phyloP scores from a whole-genome alignment of 2,113 vertebrate species.

The Pterocles burchelli region DNA sequence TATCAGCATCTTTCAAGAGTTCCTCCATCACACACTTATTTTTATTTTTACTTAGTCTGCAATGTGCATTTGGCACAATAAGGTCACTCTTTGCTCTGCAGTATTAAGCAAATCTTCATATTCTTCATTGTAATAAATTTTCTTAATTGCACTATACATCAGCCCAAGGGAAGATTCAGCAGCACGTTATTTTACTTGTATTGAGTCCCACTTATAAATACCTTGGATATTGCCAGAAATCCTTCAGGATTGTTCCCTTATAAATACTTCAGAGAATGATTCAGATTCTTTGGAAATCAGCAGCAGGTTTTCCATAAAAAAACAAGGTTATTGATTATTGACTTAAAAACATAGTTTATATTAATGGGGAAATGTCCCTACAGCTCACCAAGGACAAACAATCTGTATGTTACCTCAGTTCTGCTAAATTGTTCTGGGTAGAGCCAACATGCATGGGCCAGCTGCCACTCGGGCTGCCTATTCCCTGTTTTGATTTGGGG shows the following conservation, averaged over 20 bases:
- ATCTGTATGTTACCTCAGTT: background rate
- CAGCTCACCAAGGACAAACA: background rate
- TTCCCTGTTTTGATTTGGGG: background rate
- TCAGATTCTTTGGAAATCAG: background rate
- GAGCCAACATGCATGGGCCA: fast-evolving
- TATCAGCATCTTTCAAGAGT: background rate
- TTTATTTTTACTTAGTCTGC: background rate
- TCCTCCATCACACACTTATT: background rate
- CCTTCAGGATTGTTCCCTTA: background rate
- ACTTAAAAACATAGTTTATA: background rate
- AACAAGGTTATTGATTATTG: background rate
- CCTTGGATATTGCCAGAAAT: background rate
- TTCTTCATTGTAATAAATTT: constrained; percentile 23
- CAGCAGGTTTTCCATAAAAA: background rate
- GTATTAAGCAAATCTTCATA: background rate
- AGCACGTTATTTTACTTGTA: background rate
- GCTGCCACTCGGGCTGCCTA: background rate
- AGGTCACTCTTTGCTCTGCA: background rate
- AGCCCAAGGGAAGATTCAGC: background rate
- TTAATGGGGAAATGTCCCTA: background rate
- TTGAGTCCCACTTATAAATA: background rate
- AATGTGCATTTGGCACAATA: background rate
- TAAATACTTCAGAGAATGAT: background rate
- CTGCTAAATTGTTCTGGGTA: background rate
- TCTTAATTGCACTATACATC: background rate